These are phyloP conservation scores for Dissostichus mawsoni DNA, from an alignment of 2,113 vertebrate genomes.

Conservation along the genomic window DNA sequence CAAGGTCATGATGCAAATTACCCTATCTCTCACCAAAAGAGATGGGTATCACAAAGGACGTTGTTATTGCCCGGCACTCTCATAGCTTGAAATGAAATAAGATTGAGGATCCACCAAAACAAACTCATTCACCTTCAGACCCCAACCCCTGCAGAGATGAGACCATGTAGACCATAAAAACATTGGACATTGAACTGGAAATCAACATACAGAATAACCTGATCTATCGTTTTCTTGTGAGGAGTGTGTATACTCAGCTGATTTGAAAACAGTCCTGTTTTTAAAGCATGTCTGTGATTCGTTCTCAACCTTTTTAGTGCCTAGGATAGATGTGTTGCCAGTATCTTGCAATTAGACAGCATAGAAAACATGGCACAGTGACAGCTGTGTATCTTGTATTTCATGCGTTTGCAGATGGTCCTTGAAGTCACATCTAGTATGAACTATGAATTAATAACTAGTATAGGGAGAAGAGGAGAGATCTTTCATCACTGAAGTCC, in stretches of 20 bases:
- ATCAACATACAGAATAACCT: too few relatives aligned
- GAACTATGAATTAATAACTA: slow-evolving; percentile 23
- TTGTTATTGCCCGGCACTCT: background rate
- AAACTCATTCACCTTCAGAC: slow-evolving; percentile 9
- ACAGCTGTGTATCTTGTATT: background rate
- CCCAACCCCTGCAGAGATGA: background rate
- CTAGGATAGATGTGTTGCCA: background rate
- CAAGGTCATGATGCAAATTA: background rate
- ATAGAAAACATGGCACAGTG: background rate
- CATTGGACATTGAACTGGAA: background rate
- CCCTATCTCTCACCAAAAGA: background rate
- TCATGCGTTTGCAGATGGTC: background rate
- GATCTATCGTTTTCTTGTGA: background rate
- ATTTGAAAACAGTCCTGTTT: background rate
- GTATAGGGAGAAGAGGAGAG: slow-evolving; percentile 1
- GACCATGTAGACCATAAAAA: background rate
- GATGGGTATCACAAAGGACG: background rate
- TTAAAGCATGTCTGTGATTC: background rate
- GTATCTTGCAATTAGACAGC: background rate
- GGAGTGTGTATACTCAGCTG: background rate
- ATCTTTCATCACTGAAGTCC: background rate
- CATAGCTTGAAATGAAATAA: background rate
- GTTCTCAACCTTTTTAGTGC: background rate
- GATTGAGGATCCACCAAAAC: background rate
- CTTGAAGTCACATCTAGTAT: slow-evolving; percentile 7